These are phyloP conservation scores for Pachymerium ferrugineum DNA, from an alignment of 2,888 invertebrate genomes.

Conservation along the genomic window DNA sequence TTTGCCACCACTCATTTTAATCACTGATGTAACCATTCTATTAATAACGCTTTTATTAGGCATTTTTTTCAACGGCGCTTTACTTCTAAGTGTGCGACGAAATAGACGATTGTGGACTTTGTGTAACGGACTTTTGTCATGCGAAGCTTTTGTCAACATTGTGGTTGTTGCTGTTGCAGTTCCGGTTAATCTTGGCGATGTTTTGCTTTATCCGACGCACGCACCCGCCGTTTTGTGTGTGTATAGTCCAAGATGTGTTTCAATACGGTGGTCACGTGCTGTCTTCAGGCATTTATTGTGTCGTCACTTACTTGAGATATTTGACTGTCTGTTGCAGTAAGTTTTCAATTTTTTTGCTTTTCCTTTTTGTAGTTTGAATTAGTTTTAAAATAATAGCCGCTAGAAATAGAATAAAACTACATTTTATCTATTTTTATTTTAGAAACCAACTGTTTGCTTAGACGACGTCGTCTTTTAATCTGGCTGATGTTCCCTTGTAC, in stretches of 20 bases:
- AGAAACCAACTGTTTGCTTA: not conserved
- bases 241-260: not conserved
- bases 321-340: constrained; percentile 3
- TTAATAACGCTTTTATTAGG: not conserved
- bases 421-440: not conserved
- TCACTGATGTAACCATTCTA: not conserved
- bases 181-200: not conserved
- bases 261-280: not conserved
- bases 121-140: constrained; percentile 28
- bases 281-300: not conserved
- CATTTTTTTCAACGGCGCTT: not conserved
- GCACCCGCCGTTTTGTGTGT: not conserved
- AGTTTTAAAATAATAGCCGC: not conserved
- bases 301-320: not conserved
- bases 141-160: not conserved
- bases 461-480: not conserved
- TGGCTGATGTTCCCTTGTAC: not conserved
- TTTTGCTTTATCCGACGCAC: not conserved
- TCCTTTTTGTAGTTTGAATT: not conserved
- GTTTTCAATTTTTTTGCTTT: too few relatives aligned
- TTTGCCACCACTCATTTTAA: not conserved
- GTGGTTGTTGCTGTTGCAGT: not conserved
- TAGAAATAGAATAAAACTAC: not conserved
- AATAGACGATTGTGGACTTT: constrained; percentile 18
- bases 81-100: not conserved